Conservation (phyloP, 2,797 vertebrate species). For the Vireo griseus region DNA sequence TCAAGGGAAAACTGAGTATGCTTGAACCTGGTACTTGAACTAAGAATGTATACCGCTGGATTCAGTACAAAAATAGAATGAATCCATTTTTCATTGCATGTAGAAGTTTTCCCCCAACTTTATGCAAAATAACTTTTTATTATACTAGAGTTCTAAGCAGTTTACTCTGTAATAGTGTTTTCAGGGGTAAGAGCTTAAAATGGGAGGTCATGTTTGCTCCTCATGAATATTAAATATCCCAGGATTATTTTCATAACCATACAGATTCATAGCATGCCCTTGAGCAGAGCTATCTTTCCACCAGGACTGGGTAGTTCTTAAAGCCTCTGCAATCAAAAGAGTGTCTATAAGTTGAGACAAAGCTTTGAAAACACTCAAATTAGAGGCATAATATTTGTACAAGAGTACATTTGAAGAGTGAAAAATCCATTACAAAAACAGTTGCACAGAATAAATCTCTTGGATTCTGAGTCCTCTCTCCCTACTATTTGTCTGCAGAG, state of each 20-base stretch:
- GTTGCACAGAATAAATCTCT: not conserved
- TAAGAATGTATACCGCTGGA: not conserved
- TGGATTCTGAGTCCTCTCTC: not conserved
- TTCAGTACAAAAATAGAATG: constrained; percentile 28
- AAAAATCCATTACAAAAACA: not conserved
- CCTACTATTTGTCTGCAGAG: not conserved
- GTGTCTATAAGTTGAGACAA: not conserved
- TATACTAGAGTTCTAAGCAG: not conserved
- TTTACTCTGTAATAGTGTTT: constrained; percentile 12
- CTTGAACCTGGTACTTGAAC: not conserved
- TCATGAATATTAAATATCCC: constrained; percentile 48
- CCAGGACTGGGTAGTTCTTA: not conserved
- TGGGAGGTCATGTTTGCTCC: constrained; percentile 36
- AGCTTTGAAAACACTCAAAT: constrained; percentile 22
- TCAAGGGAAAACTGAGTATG: not conserved
- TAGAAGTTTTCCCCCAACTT: constrained; percentile 23
- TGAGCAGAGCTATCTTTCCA: not conserved
- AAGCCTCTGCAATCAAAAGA: not conserved
- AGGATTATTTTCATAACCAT: constrained; percentile 36
- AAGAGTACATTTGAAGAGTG: not conserved
- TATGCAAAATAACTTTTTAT: constrained; percentile 35
- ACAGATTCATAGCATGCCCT: not conserved
- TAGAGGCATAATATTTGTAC: not conserved
- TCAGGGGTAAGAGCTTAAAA: constrained; percentile 32
- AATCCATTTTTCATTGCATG: not conserved